Base-by-base conservation (phyloP, 2,113 vertebrate species). In the Noturus placidus region DNA sequence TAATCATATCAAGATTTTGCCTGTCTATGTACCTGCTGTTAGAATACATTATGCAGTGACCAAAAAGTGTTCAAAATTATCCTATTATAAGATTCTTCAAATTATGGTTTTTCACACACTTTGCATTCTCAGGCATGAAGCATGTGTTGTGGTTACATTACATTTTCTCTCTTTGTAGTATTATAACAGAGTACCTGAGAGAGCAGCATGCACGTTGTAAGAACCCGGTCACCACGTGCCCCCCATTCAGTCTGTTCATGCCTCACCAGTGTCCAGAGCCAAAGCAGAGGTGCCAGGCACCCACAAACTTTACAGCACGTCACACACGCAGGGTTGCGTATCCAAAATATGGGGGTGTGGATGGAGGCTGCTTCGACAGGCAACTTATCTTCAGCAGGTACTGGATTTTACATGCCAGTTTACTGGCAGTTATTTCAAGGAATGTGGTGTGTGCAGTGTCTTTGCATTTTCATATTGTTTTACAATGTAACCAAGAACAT, bases 301-400 rank as follows among this genome's bases (percentile, higher is more conserved):
- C 98, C 89, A 95, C 95, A 92, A 99, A 98, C 95, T 99, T 99
- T 93, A 98, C 98, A 90, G 97, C 98, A 80, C 96, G 98, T 87
- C 96, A 98, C 93, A 97, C 96, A 46, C 96, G 97, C 89, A 95
- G 98, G 91, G 97, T 98, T 0, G 96, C 97, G 72, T 99, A 99
- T 92, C 98, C 98, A 83, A 99, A 99, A 95, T 99, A 99, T 1
- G 98, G 98, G 82, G 98, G 98, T 50, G 98, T 98, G 85, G 98
- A 99, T 91, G 98, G 98, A 79, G 98, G 97, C 77, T 99, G 97
- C 95, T 99, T 99, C 94, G 98, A 99, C 95, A 95, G 98, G 92
- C 98, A 99, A 90, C 97, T 99, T 88, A 99, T 99, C 92, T 99
- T 99, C 91, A 97, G 98, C 97, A 98, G 98, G 98, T 99, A 92